Base-by-base conservation (phyloP, 92 coral and sea anemone genomes). In the Diadumene lineata region DNA sequence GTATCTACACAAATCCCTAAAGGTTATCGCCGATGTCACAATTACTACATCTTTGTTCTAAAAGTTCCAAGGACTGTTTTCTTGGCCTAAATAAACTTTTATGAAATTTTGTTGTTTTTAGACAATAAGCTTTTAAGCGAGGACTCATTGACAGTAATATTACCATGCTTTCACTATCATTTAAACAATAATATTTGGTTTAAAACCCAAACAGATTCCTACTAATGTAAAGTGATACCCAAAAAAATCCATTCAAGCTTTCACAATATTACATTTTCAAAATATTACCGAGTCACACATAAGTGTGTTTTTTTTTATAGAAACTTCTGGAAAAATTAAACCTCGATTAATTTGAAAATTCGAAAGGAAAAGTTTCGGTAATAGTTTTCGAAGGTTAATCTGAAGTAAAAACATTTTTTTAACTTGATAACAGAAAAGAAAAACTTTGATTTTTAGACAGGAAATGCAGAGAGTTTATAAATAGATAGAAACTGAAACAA, bases 401-500 rank as follows among this genome's bases (percentile, higher is more conserved):
- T 1, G 11, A 3, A 26, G 38, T 28, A 62, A 27, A 62, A 62
- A 62, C 68, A 30, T 62, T 62, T 62, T 62, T 23, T 28, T 16
- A 62, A 62, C 24, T 4, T 2, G 68, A 62, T 62, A 62, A 30
- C 43, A 62, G 15, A 1, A 62, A 62, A 28, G 43, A 62, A 62
- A n/a, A 28, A 62, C 43, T 62, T 28, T 11, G 31, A 62, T 1
- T 1, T n/a, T 28, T 2, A 62, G 34, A 62, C 68, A 62, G 68
- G 68, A 62, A 62, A 28, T 62, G 27, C 13, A 28, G 43, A 26
- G 31, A 43, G 6, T 60, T 22, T 62, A 62, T 28, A 62, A 21
- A 62, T 8, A 28, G 7, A 17, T 62, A 22, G 68, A 62, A 62
- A 62, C 68, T 62, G 68, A 62, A 62, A 62, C 68, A 62, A 62